Evolutionary conservation across 2,888 invertebrate genomes (phyloP), one percentile per base, ranked within the genome.

Genomic region (Anthoptus insignis): DNA sequence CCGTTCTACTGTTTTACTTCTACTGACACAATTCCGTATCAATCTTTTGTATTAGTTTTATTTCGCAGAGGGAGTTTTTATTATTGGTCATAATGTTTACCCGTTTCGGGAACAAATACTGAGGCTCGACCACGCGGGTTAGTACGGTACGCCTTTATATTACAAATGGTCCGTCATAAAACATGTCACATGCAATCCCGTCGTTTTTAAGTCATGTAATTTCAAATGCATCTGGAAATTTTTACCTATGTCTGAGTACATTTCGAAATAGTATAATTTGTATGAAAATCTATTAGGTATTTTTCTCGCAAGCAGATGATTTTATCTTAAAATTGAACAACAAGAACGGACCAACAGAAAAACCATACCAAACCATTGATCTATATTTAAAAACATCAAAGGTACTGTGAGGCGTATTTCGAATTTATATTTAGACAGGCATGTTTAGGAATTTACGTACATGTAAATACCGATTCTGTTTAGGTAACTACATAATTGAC

Each of bases 31-130:
- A 47, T 58, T 47, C 47, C 32, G 22, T 47, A 22, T 32, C 47
- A 58, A 58, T 58, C 37, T 52, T 32, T 59, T 52, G 59, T 59
- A 29, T 52, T 60, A 53, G 45, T 60, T 42, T 60, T 47, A 59
- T 50, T 50, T 59, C 27, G 37, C 19, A 4, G 50, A 32, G 47
- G 32, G 45, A 16, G 14, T 14, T 47, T 47, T 58, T 58, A 47
- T 47, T 58, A 22, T 47, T 47, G 45, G 47, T 47, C 58, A 58
- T 58, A 47, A 47, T 58, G 21, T 58, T 47, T 9, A 14, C 21
- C 34, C 58, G 42, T 47, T 58, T 11, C n/a, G 32, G 34, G 58
- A 58, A 54, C 19, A 22, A 22, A n/a, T 22, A 14, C 11, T 14
- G 32, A 13, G 19, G 7, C 9, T n/a, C 3, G 16, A 22, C 29